phyloP scores from a whole-genome alignment of 1,140 invertebrate genomes.

The Zaprionus gabonicus region DNA sequence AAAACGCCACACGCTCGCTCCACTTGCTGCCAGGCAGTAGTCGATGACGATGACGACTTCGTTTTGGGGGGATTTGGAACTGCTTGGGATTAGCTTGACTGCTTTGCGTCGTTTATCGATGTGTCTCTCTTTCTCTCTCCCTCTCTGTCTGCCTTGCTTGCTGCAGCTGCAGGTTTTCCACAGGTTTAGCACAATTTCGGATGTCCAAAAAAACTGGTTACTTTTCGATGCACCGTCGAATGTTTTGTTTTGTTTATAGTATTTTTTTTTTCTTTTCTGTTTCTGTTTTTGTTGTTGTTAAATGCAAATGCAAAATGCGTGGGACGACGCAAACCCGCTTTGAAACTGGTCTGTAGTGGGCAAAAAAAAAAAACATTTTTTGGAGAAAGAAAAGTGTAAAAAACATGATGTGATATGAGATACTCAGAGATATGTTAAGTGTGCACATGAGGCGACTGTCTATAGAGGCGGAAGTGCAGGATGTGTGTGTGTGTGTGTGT shows the following conservation, averaged over 20 bases:
- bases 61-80: neutral
- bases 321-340: conserved; percentile 41
- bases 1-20: conserved; percentile 20
- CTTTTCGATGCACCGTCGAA: conserved; percentile 42
- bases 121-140: neutral
- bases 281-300: neutral
- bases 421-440: neutral
- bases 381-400: conserved; percentile 2
- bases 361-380: neutral
- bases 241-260: conserved; percentile 52
- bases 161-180: conserved; percentile 41
- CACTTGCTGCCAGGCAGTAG: conserved; percentile 11
- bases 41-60: neutral
- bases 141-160: conserved; percentile 1
- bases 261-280: neutral
- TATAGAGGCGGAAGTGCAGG: conserved; percentile 42
- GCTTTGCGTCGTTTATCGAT: neutral
- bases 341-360: conserved; percentile 37
- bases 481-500: neutral
- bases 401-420: too few species aligned
- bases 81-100: conserved; percentile 22
- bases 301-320: conserved; percentile 50
- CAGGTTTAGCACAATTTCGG: conserved; percentile 42
- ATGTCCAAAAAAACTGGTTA: conserved; percentile 51
- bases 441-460: neutral